These are phyloP conservation scores for Onthophagus taurus DNA, from an alignment of 1,140 invertebrate genomes.

Conservation along the genomic window DNA sequence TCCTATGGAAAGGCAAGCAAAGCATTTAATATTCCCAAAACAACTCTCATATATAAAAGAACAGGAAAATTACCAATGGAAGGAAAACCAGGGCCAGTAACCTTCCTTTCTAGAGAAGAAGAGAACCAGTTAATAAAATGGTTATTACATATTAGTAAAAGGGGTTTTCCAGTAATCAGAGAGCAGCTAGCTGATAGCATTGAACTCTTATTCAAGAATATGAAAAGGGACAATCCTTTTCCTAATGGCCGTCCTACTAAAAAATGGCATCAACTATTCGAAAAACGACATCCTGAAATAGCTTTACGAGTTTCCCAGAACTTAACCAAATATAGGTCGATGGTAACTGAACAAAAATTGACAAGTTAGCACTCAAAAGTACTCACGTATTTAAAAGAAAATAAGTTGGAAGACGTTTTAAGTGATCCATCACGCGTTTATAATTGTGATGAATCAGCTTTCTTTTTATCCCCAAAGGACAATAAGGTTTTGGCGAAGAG, in stretches of 20 bases:
- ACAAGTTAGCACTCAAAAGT: slow-evolving; percentile 26
- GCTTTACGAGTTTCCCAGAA: slow-evolving; percentile 24
- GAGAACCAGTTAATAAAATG: slow-evolving; percentile 30
- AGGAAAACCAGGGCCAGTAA: slow-evolving; percentile 26
- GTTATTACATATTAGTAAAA: slow-evolving; percentile 30
- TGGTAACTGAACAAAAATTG: slow-evolving; percentile 20
- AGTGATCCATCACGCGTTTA: slow-evolving; percentile 27
- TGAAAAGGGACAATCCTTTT: slow-evolving; percentile 28
- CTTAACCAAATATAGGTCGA: slow-evolving; percentile 23
- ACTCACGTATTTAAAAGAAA: slow-evolving; percentile 14
- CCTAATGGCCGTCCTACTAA: slow-evolving; percentile 25
- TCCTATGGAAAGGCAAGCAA: no score
- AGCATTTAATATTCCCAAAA: slow-evolving; percentile 29
- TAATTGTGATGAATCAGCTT: slow-evolving; percentile 35
- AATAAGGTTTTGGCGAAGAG: slow-evolving; percentile 25
- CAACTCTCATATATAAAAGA: slow-evolving; percentile 30
- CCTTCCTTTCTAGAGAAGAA: slow-evolving; percentile 25
- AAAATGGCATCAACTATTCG: slow-evolving; percentile 27
- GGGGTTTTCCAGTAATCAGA: slow-evolving; percentile 33
- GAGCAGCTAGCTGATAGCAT: slow-evolving; percentile 33
- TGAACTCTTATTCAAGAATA: slow-evolving; percentile 29
- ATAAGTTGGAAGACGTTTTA: no score
- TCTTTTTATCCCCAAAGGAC: slow-evolving; percentile 29
- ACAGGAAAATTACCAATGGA: slow-evolving; percentile 23
- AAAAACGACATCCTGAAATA: slow-evolving; percentile 25